Base-by-base conservation (phyloP, 1,140 invertebrate species). In the Radopholus similis region DNA sequence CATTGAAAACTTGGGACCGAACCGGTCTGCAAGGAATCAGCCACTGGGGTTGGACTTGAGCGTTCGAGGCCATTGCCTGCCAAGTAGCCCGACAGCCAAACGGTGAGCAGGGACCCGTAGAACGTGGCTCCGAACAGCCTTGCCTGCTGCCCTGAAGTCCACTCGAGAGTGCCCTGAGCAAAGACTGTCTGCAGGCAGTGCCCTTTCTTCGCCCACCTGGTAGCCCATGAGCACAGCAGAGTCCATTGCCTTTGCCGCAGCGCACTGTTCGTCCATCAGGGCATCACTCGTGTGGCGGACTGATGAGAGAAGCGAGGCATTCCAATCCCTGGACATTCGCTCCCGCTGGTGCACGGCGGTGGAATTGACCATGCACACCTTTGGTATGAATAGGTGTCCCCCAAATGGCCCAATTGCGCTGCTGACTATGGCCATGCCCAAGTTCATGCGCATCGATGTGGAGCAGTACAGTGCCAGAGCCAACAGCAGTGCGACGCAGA, bases 11-110 rank as follows among this genome's bases (percentile, higher is more conserved):
- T 73, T 73, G 11, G 71, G 68, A 6, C 67, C 71, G 44, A 73
- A 73, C 18, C 56, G 26, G 55, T 73, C 73, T 28, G 73, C 67
- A n/a, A n/a, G n/a, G n/a, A n/a, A n/a, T n/a, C n/a, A n/a, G n/a
- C n/a, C n/a, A n/a, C n/a, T n/a, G n/a, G n/a, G n/a, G n/a, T n/a
- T n/a, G n/a, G n/a, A n/a, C n/a, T n/a, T n/a, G n/a, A n/a, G n/a
- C n/a, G n/a, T n/a, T n/a, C n/a, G n/a, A n/a, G n/a, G n/a, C n/a
- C n/a, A n/a, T n/a, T n/a, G n/a, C n/a, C n/a, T n/a, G n/a, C n/a
- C 42, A 73, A 58, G 32, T 49, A 68, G 3, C 71, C 71, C n/a
- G 71, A 76, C n/a, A 59, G 47, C 34, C 35, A 47, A 40, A 75
- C 57, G 13, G 66, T 73, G 9, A 73, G 21, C 11, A 73, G 54